Percentiles rank a stretch among this genome's conserved stretches.
These are phyloP conservation scores for Oxyteleia sp. DNA, from an alignment of 2,888 invertebrate species.

Conservation along the genomic window DNA sequence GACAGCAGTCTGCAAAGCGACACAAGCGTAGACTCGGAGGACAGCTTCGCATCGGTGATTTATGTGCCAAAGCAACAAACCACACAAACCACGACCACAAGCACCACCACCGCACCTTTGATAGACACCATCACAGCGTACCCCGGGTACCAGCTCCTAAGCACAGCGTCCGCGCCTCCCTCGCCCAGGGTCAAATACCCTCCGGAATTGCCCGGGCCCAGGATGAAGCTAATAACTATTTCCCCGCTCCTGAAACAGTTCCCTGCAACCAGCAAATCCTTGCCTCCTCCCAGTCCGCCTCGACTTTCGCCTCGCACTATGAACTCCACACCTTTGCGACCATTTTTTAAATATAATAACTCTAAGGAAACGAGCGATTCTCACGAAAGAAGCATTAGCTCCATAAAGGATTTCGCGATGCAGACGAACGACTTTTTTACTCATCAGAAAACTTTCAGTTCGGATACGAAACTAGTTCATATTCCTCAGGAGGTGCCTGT, in stretches of 20 bases:
- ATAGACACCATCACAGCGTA: slow-evolving; percentile 74
- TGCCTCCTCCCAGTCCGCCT: slow-evolving; percentile 86
- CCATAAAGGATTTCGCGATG: slow-evolving; percentile 45
- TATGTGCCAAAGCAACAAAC: slow-evolving; percentile 94
- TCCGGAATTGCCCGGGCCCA: slow-evolving; percentile 90
- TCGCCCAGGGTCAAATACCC: slow-evolving; percentile 92
- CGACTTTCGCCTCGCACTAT: slow-evolving; percentile 82
- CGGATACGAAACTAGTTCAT: slow-evolving; percentile 30
- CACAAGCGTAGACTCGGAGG: slow-evolving; percentile 97
- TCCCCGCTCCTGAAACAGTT: slow-evolving; percentile 89
- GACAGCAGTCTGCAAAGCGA: slow-evolving; percentile 97
- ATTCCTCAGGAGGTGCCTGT: slow-evolving; percentile 30
- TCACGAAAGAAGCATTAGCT: slow-evolving; percentile 51
- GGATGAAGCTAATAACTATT: slow-evolving; percentile 90
- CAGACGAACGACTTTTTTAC: slow-evolving; percentile 30
- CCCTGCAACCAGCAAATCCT: slow-evolving; percentile 89
- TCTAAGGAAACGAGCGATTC: slow-evolving; percentile 49
- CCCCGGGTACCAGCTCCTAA: slow-evolving; percentile 89
- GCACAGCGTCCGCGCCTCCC: slow-evolving; percentile 92
- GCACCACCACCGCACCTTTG: slow-evolving; percentile 85
- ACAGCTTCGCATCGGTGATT: slow-evolving; percentile 97
- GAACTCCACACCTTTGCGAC: slow-evolving; percentile 73
- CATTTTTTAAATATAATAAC: slow-evolving; percentile 76
- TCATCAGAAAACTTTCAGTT: slow-evolving; percentile 37
- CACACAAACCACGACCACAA: slow-evolving; percentile 23